phyloP scores from a whole-genome alignment of 2,888 invertebrate species.

The Nineta flava region DNA sequence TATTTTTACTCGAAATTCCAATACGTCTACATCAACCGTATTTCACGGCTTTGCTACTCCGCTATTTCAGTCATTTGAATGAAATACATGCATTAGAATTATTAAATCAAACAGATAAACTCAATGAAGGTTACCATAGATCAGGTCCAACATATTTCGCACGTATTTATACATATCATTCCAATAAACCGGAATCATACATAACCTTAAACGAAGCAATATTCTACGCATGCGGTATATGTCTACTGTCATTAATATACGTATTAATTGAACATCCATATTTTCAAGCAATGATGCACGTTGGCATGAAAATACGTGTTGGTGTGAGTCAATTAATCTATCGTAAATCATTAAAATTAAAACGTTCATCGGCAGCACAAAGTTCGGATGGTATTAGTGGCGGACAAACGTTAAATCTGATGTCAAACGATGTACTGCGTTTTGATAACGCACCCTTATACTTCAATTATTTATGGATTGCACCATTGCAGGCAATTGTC shows the following conservation, averaged over 20 bases:
- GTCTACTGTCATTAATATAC: conserved; percentile 37
- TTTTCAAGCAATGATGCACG: conserved; percentile 44
- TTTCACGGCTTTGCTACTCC: conserved; percentile 32
- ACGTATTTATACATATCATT: conserved; percentile 23
- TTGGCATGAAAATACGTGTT: conserved; percentile 56
- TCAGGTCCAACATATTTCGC: conserved; percentile 22
- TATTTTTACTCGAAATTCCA: conserved; percentile 34
- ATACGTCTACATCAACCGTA: conserved; percentile 37
- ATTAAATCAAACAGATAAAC: no score
- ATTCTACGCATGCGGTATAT: conserved; percentile 36
- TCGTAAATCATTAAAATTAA: conserved; percentile 53
- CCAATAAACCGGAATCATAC: conserved; percentile 18
- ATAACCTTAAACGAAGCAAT: conserved; percentile 33
- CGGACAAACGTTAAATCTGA: conserved; percentile 46
- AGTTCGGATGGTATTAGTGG: conserved; percentile 46
- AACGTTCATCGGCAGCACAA: conserved; percentile 30
- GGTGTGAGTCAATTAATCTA: conserved; percentile 59
- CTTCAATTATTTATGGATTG: conserved; percentile 56
- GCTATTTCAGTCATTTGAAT: conserved; percentile 34
- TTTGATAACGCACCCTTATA: conserved; percentile 53
- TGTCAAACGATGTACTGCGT: conserved; percentile 60
- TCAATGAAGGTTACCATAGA: conserved; percentile 13
- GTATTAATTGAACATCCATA: conserved; percentile 57
- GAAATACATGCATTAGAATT: not conserved
- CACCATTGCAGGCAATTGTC: conserved; percentile 45